Evolutionary conservation across 2,797 vertebrate species (phyloP).

Genomic region (Heterohyrax brucei): DNA sequence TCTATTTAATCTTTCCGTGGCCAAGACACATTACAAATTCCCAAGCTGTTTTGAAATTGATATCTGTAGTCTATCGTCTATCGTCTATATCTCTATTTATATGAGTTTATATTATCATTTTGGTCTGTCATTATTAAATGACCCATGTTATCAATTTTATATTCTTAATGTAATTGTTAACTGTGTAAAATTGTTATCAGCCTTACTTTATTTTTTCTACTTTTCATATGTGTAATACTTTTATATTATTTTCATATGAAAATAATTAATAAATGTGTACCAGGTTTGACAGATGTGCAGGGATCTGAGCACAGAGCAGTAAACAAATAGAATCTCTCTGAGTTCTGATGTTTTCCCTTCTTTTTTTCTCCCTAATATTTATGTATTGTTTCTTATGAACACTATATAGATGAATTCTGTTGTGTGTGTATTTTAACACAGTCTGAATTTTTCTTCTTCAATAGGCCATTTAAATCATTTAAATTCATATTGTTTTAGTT

Average conservation of each 20-base stretch:
- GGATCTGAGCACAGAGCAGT: neutral
- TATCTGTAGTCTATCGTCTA: neutral
- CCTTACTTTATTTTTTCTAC: neutral
- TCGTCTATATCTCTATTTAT: neutral
- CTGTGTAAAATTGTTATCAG: neutral
- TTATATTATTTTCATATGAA: slow-evolving; percentile 32
- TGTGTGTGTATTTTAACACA: neutral
- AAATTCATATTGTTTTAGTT: slow-evolving; percentile 4
- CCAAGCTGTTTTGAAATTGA: neutral
- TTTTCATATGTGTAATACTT: neutral
- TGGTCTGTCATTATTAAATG: slow-evolving; percentile 38
- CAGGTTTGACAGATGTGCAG: neutral
- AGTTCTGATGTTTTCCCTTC: slow-evolving; percentile 5
- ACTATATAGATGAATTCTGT: neutral
- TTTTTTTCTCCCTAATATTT: neutral
- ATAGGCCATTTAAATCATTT: neutral
- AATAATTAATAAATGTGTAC: neutral
- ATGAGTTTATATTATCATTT: neutral
- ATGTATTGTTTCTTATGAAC: neutral
- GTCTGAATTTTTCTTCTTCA: slow-evolving; percentile 33
- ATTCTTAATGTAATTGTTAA: slow-evolving; percentile 20
- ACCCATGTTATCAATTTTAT: neutral
- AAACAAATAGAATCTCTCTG: neutral
- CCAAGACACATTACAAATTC: neutral
- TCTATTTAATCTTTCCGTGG: neutral